Percentiles rank a stretch among this genome's conserved stretches.
phyloP scores from a whole-genome alignment of 2,797 vertebrate species.

The Phaenicophaeus curvirostris region DNA sequence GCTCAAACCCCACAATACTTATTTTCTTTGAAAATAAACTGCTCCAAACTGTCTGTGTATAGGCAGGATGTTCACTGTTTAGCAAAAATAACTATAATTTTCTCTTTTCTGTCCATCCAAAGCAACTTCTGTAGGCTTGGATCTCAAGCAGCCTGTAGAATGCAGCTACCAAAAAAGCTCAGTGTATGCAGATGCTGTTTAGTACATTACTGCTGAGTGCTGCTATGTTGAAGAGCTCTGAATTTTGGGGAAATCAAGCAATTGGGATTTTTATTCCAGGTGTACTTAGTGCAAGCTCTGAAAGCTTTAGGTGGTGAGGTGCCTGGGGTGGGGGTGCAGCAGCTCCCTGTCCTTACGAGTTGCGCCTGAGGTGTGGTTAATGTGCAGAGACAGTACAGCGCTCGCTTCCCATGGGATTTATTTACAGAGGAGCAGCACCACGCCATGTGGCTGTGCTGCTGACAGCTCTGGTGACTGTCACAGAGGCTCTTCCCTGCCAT shows the following conservation, averaged over 20 bases:
- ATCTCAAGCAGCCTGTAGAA: not conserved
- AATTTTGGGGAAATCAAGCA: rapidly evolving
- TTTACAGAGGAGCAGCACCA: rapidly evolving
- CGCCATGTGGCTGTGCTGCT: not conserved
- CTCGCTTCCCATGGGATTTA: rapidly evolving
- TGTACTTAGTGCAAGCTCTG: not conserved
- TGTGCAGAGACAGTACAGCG: rapidly evolving
- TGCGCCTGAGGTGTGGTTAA: rapidly evolving
- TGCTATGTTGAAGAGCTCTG: not conserved
- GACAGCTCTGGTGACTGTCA: not conserved
- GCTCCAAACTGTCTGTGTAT: not conserved
- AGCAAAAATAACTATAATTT: conserved; percentile 13
- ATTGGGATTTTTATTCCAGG: not conserved
- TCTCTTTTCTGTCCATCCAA: not conserved
- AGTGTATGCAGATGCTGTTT: not conserved
- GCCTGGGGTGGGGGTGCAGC: not conserved
- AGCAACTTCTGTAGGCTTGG: not conserved
- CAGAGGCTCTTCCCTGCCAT: not conserved
- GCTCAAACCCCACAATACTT: not conserved
- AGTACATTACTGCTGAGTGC: not conserved
- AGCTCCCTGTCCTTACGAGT: rapidly evolving
- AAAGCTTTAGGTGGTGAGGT: no score
- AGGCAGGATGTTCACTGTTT: not conserved
- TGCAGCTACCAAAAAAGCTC: not conserved
- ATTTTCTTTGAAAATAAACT: conserved; percentile 26